These are phyloP conservation scores for Coelogynopora nodosa DNA, from an alignment of 2,888 invertebrate species.

Conservation along the genomic window DNA sequence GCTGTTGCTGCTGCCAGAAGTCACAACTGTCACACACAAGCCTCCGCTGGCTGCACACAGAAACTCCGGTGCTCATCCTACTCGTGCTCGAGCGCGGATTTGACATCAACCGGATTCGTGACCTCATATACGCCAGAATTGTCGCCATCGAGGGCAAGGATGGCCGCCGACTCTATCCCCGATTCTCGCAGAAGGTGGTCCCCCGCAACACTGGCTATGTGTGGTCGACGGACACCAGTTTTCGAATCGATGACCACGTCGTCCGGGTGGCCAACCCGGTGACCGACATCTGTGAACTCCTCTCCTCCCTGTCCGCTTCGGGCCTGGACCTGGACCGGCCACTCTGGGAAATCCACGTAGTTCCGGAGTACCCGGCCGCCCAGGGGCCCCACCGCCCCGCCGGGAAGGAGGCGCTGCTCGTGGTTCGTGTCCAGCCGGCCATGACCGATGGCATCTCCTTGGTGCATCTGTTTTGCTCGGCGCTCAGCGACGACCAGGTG, in stretches of 20 bases:
- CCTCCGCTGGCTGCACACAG: slow-evolving; percentile 62
- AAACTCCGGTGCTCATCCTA: slow-evolving; percentile 53
- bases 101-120: slow-evolving; percentile 61
- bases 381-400: not conserved
- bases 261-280: slow-evolving; percentile 56
- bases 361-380: slow-evolving; percentile 57
- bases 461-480: slow-evolving; percentile 60
- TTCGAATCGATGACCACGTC: slow-evolving; percentile 65
- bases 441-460: slow-evolving; percentile 65
- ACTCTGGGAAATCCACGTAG: slow-evolving; percentile 65
- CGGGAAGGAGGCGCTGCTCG: slow-evolving; percentile 60
- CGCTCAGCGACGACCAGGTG: slow-evolving; percentile 60
- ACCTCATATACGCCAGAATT: slow-evolving; percentile 63
- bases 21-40: slow-evolving; percentile 61
- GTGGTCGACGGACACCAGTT: slow-evolving; percentile 64
- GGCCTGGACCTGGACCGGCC: slow-evolving; percentile 62
- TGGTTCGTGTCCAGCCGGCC: slow-evolving; percentile 64
- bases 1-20: slow-evolving; percentile 53
- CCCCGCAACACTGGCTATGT: slow-evolving; percentile 62
- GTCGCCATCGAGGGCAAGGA: slow-evolving; percentile 58
- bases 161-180: slow-evolving; percentile 62
- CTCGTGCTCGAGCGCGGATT: slow-evolving; percentile 63
- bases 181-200: slow-evolving; percentile 63
- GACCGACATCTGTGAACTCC: slow-evolving; percentile 62
- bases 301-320: slow-evolving; percentile 62